Evolutionary conservation across 1,140 invertebrate species (phyloP).

Genomic region (Drosophila punjabiensis): DNA sequence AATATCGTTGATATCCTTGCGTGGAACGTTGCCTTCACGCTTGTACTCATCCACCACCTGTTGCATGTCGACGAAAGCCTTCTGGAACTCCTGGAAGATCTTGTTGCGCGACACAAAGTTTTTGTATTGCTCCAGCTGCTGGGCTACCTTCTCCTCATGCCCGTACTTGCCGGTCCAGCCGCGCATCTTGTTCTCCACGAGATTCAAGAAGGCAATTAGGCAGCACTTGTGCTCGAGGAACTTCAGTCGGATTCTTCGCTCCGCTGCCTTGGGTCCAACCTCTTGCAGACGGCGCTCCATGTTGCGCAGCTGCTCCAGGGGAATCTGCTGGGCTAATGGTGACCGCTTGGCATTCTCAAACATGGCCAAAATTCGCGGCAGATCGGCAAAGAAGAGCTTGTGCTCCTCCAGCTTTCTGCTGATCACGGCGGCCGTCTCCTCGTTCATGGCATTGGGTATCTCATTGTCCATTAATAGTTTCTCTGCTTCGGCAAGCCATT

Average conservation of each 20-base stretch:
- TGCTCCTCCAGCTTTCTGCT: slow-evolving; percentile 95
- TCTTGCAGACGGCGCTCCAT: slow-evolving; percentile 91
- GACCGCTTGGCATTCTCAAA: slow-evolving; percentile 90
- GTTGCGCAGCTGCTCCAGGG: slow-evolving; percentile 92
- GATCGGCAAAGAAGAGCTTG: slow-evolving; percentile 94
- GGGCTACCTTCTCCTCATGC: slow-evolving; percentile 92
- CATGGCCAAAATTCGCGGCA: slow-evolving; percentile 91
- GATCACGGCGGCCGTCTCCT: slow-evolving; percentile 94
- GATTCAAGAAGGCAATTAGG: slow-evolving; percentile 94
- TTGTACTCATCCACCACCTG: slow-evolving; percentile 96
- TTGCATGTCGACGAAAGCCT: slow-evolving; percentile 96
- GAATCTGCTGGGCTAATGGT: slow-evolving; percentile 88
- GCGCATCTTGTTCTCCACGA: slow-evolving; percentile 95
- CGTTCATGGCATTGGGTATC: slow-evolving; percentile 92
- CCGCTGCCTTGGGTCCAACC: slow-evolving; percentile 90
- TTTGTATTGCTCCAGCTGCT: slow-evolving; percentile 94
- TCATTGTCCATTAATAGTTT: slow-evolving; percentile 92
- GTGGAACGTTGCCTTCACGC: slow-evolving; percentile 92
- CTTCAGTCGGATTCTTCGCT: slow-evolving; percentile 92
- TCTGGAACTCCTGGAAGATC: slow-evolving; percentile 97
- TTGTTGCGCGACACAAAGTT: slow-evolving; percentile 96
- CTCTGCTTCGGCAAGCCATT: slow-evolving; percentile 95
- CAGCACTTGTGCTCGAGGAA: slow-evolving; percentile 97
- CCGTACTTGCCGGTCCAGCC: slow-evolving; percentile 96
- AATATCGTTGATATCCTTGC: slow-evolving; percentile 91